phyloP scores from a whole-genome alignment of 2,797 vertebrate genomes.

The Cephalopachus bancanus region DNA sequence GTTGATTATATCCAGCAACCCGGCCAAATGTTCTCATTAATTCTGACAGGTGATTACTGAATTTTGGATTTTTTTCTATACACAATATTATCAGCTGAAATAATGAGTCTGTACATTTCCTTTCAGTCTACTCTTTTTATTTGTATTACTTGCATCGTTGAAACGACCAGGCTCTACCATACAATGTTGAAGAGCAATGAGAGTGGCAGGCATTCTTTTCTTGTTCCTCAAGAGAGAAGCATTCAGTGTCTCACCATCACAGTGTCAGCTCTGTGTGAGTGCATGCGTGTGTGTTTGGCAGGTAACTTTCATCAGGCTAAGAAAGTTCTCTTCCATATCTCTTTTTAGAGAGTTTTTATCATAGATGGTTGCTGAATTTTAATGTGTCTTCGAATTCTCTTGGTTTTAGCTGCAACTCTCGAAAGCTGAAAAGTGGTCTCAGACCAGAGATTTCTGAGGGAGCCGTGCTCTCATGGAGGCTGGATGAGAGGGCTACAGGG shows the following conservation, averaged over 20 bases:
- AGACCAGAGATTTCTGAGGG: neutral
- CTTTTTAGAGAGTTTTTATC: neutral
- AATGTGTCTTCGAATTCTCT: neutral
- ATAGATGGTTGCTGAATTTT: neutral
- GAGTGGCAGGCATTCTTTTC: neutral
- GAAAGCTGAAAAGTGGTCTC: neutral
- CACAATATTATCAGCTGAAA: neutral
- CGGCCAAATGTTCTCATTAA: neutral
- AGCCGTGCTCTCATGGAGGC: neutral
- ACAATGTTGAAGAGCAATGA: neutral
- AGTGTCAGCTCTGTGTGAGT: neutral
- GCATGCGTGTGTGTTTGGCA: neutral
- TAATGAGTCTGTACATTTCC: neutral
- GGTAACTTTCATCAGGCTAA: neutral
- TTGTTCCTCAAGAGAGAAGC: neutral
- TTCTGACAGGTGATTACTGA: neutral
- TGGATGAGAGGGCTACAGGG: accelerated
- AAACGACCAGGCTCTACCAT: neutral
- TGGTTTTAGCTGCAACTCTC: neutral
- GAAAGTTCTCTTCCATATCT: neutral
- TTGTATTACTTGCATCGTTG: neutral
- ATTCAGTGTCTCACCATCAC: neutral
- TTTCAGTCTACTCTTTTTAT: neutral
- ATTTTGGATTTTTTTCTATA: neutral
- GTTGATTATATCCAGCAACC: neutral